Evolutionary conservation across 2,888 invertebrate genomes (phyloP).

Genomic region (Phyto melanocephala): DNA sequence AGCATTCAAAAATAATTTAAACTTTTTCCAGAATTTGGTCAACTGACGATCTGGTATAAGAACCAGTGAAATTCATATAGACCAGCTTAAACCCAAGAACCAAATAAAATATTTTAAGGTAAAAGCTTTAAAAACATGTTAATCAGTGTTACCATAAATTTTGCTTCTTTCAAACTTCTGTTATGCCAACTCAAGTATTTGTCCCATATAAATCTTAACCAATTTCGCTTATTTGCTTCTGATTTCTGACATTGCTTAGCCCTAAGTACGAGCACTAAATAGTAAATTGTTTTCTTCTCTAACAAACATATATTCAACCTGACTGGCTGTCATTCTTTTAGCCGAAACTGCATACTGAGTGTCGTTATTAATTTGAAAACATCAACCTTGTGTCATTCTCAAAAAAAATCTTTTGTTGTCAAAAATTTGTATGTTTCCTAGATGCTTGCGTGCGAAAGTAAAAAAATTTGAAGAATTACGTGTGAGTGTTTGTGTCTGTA

Average conservation of each 20-base stretch:
- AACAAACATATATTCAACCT: neutral
- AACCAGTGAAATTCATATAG: no score
- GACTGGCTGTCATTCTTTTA: neutral
- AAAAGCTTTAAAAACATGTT: no score
- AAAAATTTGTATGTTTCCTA: conserved; percentile 25
- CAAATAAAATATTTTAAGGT: no score
- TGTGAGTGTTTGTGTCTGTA: neutral
- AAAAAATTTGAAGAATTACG: neutral
- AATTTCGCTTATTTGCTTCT: conserved; percentile 7
- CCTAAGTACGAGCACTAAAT: no score
- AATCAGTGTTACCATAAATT: no score
- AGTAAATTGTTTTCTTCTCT: neutral
- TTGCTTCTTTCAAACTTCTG: neutral
- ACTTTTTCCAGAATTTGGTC: no score
- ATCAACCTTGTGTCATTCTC: conserved; percentile 70
- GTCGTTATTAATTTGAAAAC: conserved; percentile 76
- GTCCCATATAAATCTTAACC: neutral
- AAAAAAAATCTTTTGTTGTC: conserved; percentile 50
- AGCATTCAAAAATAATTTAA: no score
- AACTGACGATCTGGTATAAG: no score
- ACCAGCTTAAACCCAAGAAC: no score
- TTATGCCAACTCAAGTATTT: neutral
- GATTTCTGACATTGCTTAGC: neutral
- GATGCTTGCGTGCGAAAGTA: neutral
- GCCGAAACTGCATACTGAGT: conserved; percentile 52